Base-by-base conservation (phyloP, 2,888 invertebrate species). In the Abrostola triplasia region DNA sequence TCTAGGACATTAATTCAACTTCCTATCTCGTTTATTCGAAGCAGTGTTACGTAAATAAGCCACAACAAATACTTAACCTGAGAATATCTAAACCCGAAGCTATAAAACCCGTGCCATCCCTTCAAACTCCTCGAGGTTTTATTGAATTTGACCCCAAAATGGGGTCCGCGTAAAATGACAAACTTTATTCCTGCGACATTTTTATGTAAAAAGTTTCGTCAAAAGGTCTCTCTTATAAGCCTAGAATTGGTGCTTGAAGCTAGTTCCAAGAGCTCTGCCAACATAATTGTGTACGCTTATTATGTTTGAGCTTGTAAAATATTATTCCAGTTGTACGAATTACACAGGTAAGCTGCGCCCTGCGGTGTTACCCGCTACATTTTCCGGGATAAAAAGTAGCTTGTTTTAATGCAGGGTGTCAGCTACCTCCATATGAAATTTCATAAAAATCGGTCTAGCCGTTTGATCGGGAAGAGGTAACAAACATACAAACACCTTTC, bases 181-280 rank as follows among this genome's bases (percentile, higher is more conserved):
- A 47, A 47, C 44, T 47, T 47, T 47, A 47, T 47, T 47, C 44
- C 44, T 8, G 13, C 44, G 44, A 47, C 44, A 47, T 47, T 47
- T 47, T 47, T 47, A 47, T 24, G 44, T 47, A 47, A 47, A 47
- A 47, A 47, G 44, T 47, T 47, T 13, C 44, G 24, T 13, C 24
- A 24, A 47, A 47, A 47, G 13, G 24, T 47, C 44, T 47, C 44
- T 24, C 24, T 24, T 24, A 13, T 47, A 24, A 47, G 13, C 13
- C 44, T 1, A 7, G 44, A 47, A 47, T 24, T 47, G 41, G 41
- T 41, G 44, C 44, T 13, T 24, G 44, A 8, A 8, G 9, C 9
- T 13, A 24, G 24, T 24, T 47, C 13, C 44, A 47, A 47, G 44
- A 47, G 44, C 10, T 24, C 44, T 47, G 4, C 24, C 24, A 24